Percentiles rank a stretch among this genome's conserved stretches.
These are phyloP conservation scores for human (Homo sapiens) DNA, from an alignment of 2,113 vertebrate species.

Conservation along the genomic window GRCh38 chr1:113981001-113981500, in stretches of 20 bases:
- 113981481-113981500: constrained; percentile 96
- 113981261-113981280: constrained; percentile 93
- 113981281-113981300: constrained; percentile 89
- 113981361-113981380: constrained; percentile 92
- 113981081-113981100: constrained; percentile 89
- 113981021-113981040: constrained; percentile 91
- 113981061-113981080: constrained; percentile 91
- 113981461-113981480: constrained; percentile 95
- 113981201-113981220: constrained; percentile 90
- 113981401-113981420: constrained; percentile 91
- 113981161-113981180: constrained; percentile 92
- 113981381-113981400: constrained; percentile 95
- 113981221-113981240: constrained; percentile 74
- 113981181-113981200: constrained; percentile 90
- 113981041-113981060: constrained; percentile 92
- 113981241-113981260: constrained; percentile 74
- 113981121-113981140: constrained; percentile 85
- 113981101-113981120: constrained; percentile 91
- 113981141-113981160: constrained; percentile 88
- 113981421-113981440: constrained; percentile 91
- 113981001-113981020: constrained; percentile 90
- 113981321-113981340: constrained; percentile 86
- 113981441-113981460: constrained; percentile 94
- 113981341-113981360: constrained; percentile 92
- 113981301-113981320: constrained; percentile 93